Conservation (phyloP, 92 coral and sea anemone genomes). For the Porites divaricata region DNA sequence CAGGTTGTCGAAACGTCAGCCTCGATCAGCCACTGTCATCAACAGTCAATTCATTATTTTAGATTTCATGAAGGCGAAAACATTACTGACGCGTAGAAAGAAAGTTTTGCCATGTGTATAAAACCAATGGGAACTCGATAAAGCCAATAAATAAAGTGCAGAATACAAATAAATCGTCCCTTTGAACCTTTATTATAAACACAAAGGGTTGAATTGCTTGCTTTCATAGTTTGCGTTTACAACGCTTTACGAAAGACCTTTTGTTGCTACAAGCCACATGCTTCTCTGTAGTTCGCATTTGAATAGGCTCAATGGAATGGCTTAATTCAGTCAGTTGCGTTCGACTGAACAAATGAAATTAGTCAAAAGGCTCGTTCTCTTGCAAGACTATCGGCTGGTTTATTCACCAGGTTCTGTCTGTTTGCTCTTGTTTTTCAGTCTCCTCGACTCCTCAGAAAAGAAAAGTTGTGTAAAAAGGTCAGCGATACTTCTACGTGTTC, state of each 20-base stretch:
- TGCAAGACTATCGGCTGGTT: background rate
- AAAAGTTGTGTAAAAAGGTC: slow-evolving; percentile 75
- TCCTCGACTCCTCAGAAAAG: slow-evolving; percentile 44
- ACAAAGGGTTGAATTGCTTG: too few species aligned
- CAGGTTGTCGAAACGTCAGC: too few species aligned
- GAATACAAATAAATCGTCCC: background rate
- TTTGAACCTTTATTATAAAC: background rate
- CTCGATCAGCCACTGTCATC: too few species aligned
- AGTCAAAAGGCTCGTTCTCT: background rate
- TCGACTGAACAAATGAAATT: background rate
- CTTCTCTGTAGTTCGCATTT: too few species aligned
- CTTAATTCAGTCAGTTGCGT: too few species aligned
- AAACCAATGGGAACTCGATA: background rate
- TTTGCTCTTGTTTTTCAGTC: slow-evolving; percentile 29
- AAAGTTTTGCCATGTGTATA: too few species aligned
- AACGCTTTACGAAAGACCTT: too few species aligned
- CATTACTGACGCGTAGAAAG: too few species aligned
- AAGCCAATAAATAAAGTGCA: background rate
- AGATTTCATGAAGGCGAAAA: background rate
- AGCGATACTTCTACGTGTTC: slow-evolving; percentile 86
- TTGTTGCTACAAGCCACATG: too few species aligned
- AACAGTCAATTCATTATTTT: too few species aligned
- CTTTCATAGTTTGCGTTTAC: too few species aligned
- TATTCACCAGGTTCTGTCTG: background rate
- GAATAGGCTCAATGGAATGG: too few species aligned